Conservation (phyloP, 2,888 invertebrate species). For the Tiphia femorata region DNA sequence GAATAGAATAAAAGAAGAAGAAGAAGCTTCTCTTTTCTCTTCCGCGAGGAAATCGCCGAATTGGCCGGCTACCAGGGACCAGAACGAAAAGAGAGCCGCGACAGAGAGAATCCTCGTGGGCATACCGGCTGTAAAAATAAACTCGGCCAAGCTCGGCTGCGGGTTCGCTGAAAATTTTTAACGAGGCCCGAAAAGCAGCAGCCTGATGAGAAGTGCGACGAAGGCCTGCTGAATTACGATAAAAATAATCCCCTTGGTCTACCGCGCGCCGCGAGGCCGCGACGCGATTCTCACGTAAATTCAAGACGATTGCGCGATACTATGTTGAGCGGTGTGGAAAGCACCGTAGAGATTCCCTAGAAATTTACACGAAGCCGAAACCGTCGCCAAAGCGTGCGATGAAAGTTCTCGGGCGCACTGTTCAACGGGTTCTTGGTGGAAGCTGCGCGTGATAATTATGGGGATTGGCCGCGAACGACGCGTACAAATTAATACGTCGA, state of each 20-base stretch:
- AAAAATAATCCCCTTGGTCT: constrained; percentile 14
- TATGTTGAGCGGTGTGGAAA: no score
- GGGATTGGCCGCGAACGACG: constrained; percentile 4
- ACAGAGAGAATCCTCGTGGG: constrained; percentile 36
- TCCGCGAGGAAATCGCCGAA: constrained; percentile 12
- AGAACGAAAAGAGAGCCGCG: constrained; percentile 20
- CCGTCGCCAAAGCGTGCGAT: no score
- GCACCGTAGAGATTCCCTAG: no score
- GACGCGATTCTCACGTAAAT: no score
- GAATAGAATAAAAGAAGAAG: no score
- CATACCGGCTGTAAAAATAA: constrained; percentile 42
- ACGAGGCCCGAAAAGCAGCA: constrained; percentile 23
- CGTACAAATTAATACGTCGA: constrained; percentile 13
- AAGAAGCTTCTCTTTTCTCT: neutral
- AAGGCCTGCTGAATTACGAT: constrained; percentile 1
- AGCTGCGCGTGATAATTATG: constrained; percentile 21
- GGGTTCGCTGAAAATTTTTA: constrained; percentile 32
- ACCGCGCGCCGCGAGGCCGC: neutral
- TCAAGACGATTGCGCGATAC: no score
- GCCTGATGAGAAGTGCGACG: constrained; percentile 21
- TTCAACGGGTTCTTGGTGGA: no score
- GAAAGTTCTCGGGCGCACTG: no score
- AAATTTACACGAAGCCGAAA: no score
- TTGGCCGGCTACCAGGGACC: constrained; percentile 34
- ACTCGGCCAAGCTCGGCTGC: constrained; percentile 18